Base-by-base conservation (phyloP, 1,140 invertebrate genomes). In the Drosophila bifasciata region DNA sequence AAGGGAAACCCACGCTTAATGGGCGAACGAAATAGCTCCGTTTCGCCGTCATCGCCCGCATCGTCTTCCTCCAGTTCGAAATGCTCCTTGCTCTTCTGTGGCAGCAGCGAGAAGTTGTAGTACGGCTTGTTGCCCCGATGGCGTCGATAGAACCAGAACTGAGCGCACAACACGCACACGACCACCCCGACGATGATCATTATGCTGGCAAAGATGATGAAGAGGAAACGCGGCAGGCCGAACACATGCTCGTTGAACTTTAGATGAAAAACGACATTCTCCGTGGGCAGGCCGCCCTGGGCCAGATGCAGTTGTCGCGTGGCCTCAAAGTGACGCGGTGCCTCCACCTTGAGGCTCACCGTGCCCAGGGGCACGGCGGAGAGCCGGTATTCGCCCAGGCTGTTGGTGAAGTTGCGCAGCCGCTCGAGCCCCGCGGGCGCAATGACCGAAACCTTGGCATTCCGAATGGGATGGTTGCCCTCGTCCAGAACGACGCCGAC, bases 221-320 rank as follows among this genome's bases (percentile, higher is more conserved):
- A 97, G 1, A 95, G 92, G 7, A 95, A 91, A 36, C 95, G 92
- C 0, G 96, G 95, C 92, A 97, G 92, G 1, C 96, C 96, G 62
- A 95, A 91, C 28, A 97, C 93, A 43, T 91, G 93, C 57, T 94
- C 94, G 84, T 96, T 94, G 21, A 91, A 92, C 25, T 93, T 92
- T 53, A 97, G 81, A 61, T 94, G 95, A 41, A 97, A 94, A 58
- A 96, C 92, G 1, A 96, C 91, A 25, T 93, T 92, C 2, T 92
- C 91, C 4, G 91, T 79, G 50, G 90, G 79, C 50, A 85, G 92
- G 0, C 90, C 86, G 0, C 90, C 56, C 40, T 92, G 81, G 0
- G 90, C 85, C 5, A 94, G 92, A 9, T 90, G 83, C 0, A 95
- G 79, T 7, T 93, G 80, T 76, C 94, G 94, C 0, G 92, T 93